Base-by-base conservation (phyloP, 1,140 invertebrate genomes). In the Pseudachorutes palmiensis region DNA sequence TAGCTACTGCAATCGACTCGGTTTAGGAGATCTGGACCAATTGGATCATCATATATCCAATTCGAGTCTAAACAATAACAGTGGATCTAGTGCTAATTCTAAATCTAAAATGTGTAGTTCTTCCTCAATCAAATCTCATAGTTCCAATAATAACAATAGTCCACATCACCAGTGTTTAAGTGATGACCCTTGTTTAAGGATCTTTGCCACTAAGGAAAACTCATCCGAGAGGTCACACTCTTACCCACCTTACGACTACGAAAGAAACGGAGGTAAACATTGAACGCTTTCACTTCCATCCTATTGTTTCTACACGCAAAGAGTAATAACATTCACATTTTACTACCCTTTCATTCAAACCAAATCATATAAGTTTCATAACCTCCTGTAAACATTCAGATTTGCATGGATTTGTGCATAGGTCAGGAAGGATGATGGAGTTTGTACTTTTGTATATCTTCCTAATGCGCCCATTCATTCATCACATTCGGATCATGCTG, bases 21-120 rank as follows among this genome's bases (percentile, higher is more conserved):
- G 19, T 45, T 19, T 45, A 45, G 36, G 36, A 45, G 36, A 55
- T 12, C 51, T 24, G 24, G 51, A 55, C 24, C 51, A 12, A 24
- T n/a, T n/a, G n/a, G n/a, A n/a, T n/a, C 12, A 26, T 55, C 12
- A 55, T 55, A 55, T 55, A 55, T 55, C 51, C 12, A 55, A 55
- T 24, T 55, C 51, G 24, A 9, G 24, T 55, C 51, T 55, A 55
- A 3, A 3, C 12, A 55, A 55, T 55, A 55, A 24, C 24, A 55
- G 24, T 55, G 24, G 24, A 45, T 26, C 51, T 55, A 55, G 51
- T 55, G 51, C 51, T 55, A 55, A 55, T 55, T 14, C 9, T 55
- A 5, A 9, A 45, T 12, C 24, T 55, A 55, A 55, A 24, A 55
- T 55, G 51, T 55, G 51, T 55, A 55, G 51, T 55, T 55, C 51